These are phyloP conservation scores for Caretta caretta DNA, from an alignment of 2,113 vertebrate genomes.

Conservation along the genomic window DNA sequence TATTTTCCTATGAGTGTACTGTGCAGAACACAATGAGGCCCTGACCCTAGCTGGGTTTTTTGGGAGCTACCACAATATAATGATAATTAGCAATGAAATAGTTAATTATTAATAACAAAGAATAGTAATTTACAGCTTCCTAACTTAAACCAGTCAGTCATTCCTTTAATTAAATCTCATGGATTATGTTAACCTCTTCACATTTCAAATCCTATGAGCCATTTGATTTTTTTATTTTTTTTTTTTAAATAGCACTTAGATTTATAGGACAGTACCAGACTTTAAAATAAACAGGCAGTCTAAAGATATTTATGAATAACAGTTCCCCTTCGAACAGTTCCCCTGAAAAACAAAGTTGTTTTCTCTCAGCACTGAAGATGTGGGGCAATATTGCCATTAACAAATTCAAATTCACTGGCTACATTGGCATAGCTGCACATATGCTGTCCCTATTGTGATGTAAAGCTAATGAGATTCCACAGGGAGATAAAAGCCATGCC, in stretches of 20 bases:
- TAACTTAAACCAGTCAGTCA: not conserved
- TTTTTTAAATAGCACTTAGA: not conserved
- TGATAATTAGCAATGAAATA: accelerated
- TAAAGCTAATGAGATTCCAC: slow-evolving; percentile 84
- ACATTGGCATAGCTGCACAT: slow-evolving; percentile 68
- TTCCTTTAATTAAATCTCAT: not conserved
- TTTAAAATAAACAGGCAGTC: not conserved
- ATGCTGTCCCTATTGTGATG: slow-evolving; percentile 78
- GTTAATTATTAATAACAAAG: not conserved
- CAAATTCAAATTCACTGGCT: slow-evolving; percentile 82
- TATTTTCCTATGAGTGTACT: not conserved
- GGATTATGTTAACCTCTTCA: not conserved
- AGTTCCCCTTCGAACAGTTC: slow-evolving; percentile 27
- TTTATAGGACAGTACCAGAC: slow-evolving; percentile 3
- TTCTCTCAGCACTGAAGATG: slow-evolving; percentile 63
- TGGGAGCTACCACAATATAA: accelerated
- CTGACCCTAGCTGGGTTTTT: not conserved
- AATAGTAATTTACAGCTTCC: not conserved
- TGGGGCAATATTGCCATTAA: slow-evolving; percentile 73
- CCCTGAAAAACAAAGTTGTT: slow-evolving; percentile 72
- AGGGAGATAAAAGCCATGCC: slow-evolving; percentile 76
- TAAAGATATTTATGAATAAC: slow-evolving; percentile 42
- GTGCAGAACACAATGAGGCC: not conserved
- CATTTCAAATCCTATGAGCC: not conserved
- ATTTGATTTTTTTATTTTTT: not conserved